Evolutionary conservation across 2,888 invertebrate genomes (phyloP), one percentile per base, ranked within the genome.

Genomic region (Thecocarcelia acutangulata): DNA sequence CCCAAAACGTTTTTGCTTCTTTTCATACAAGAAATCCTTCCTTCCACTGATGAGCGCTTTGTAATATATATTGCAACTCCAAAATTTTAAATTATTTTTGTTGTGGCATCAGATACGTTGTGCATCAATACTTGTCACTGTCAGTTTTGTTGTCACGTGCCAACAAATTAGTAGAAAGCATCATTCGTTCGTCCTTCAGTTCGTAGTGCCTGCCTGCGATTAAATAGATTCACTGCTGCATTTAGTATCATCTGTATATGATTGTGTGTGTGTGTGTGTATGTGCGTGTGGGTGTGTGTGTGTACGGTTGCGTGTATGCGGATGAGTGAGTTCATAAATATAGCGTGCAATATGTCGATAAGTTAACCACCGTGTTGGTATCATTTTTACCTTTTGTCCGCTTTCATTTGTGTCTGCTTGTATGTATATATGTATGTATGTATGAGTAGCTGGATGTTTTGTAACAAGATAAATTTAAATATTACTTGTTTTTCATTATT

Each of bases 91-190:
- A 1, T 33, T 3, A 6, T 33, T 33, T n/a, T 24, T 61, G 19
- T 44, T 46, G 21, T 15, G 15, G n/a, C 17, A 2, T 24, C 44
- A 12, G 13, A 11, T 19, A 21, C 9, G 40, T 6, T 19, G 40
- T 19, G 46, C 40, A 48, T 24, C 37, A 12, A 12, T 70, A 66
- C 33, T 52, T 72, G 78, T 59, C 72, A 54, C 68, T 79, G 72
- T 73, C 44, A 68, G 73, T 73, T 66, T 66, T 59, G 52, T 54
- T 75, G 90, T 88, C 91, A 90, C 90, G 90, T 90, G 90, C 90
- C 90, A 88, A 84, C 87, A 87, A 90, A 90, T 90, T 90, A 90
- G 89, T 86, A 80, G 9, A 33, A 33, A 33, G 37, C 80, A 80
- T 77, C 73, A 59, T 3, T 58, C 69, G 50, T 58, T 89, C 86